These are phyloP conservation scores for Acromyrmex heyeri DNA, from an alignment of 1,140 invertebrate genomes.

Conservation along the genomic window DNA sequence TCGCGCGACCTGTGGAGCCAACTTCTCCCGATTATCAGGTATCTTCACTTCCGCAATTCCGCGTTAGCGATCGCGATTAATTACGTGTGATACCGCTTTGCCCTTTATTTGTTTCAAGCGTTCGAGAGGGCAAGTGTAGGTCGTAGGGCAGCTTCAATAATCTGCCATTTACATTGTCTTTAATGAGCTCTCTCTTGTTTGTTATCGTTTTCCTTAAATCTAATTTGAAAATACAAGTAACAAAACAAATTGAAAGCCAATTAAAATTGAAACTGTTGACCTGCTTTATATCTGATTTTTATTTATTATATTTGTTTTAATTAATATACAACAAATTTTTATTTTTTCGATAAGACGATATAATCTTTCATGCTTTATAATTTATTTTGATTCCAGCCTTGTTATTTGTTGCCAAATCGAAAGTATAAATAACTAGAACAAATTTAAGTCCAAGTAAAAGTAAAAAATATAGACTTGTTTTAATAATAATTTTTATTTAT, in stretches of 20 bases:
- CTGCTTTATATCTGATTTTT: not conserved
- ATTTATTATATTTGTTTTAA: not conserved
- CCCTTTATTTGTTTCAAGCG: slow-evolving; percentile 2
- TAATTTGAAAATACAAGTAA: not conserved
- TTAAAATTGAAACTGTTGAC: not conserved
- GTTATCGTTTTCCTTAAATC: not conserved
- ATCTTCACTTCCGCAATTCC: not conserved
- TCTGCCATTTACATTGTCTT: not conserved
- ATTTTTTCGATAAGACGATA: too few relatives aligned
- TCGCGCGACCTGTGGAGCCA: slow-evolving; percentile 95
- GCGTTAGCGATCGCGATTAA: slow-evolving; percentile 37
- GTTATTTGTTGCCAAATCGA: not conserved
- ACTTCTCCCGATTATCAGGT: slow-evolving; percentile 89
- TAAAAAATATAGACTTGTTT: not conserved
- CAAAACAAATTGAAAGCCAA: not conserved
- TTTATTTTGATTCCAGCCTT: too few relatives aligned
- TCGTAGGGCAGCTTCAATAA: not conserved
- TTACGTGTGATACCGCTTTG: not conserved
- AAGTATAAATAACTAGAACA: not conserved
- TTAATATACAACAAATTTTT: too few relatives aligned
- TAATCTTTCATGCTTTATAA: too few relatives aligned
- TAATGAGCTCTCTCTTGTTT: not conserved
- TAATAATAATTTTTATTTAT: not conserved
- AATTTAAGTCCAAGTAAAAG: too few relatives aligned
- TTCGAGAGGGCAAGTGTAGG: not conserved